These are phyloP conservation scores for Gymnosoma rotundatum DNA, from an alignment of 2,888 invertebrate genomes.

Conservation along the genomic window DNA sequence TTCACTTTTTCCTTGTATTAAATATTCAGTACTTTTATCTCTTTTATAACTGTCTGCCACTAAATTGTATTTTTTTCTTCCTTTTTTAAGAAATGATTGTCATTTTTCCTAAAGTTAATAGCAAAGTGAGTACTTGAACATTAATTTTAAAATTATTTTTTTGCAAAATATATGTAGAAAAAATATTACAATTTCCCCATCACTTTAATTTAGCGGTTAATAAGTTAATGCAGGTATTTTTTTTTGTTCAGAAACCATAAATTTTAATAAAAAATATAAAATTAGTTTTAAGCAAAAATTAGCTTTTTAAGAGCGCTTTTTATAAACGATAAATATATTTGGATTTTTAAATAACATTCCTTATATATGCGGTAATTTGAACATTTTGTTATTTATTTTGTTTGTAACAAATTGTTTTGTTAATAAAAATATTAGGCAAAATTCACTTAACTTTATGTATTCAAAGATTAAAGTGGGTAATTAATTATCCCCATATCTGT, in stretches of 20 bases:
- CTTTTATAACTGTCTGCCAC: constrained; percentile 45
- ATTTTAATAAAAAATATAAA: not conserved
- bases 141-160: constrained; percentile 15
- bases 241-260: not conserved
- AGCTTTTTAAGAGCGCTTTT: too few species aligned
- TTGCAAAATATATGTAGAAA: not conserved
- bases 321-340: too few species aligned
- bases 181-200: not conserved
- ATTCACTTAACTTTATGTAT: too few species aligned
- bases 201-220: not conserved
- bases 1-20: constrained; percentile 24
- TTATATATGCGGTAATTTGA: too few species aligned
- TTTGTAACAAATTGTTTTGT: too few species aligned
- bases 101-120: constrained; percentile 71
- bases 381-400: too few species aligned
- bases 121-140: constrained; percentile 46
- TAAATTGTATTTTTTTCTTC: constrained; percentile 22
- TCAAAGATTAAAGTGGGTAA: too few species aligned
- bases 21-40: constrained; percentile 10
- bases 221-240: not conserved
- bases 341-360: too few species aligned
- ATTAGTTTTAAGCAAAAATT: too few species aligned
- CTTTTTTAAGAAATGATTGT: constrained; percentile 63
- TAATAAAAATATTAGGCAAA: too few species aligned
- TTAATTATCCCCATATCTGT: too few species aligned